These are phyloP conservation scores for Sitophilus oryzae DNA, from an alignment of 1,140 invertebrate genomes.

Conservation along the genomic window DNA sequence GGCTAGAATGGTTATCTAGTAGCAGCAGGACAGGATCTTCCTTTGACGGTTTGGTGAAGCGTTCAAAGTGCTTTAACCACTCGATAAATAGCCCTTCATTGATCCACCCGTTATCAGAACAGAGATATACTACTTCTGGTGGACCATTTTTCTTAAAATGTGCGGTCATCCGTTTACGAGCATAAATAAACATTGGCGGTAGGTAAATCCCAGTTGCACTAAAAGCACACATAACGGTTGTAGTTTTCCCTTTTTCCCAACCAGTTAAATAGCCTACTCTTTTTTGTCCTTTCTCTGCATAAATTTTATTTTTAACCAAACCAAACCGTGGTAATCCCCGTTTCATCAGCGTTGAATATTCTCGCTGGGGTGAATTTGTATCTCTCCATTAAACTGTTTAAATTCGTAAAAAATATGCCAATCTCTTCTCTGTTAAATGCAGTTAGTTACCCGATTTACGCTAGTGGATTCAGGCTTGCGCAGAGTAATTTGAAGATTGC, in stretches of 20 bases:
- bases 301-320: conserved; percentile 1
- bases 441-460: not conserved
- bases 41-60: conserved; percentile 26
- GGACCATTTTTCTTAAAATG: conserved; percentile 29
- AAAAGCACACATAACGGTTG: conserved; percentile 33
- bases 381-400: conserved; percentile 2
- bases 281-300: conserved; percentile 1
- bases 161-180: conserved; percentile 21
- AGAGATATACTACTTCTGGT: conserved; percentile 24
- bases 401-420: conserved; percentile 11
- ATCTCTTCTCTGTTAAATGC: conserved; percentile 9
- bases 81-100: conserved; percentile 38
- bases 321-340: not conserved
- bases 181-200: too few relatives aligned
- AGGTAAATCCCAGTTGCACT: conserved; percentile 33
- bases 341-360: conserved; percentile 10
- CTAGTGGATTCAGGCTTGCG: conserved; percentile 5
- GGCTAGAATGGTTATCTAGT: conserved; percentile 36
- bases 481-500: conserved; percentile 8
- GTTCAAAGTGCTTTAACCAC: conserved; percentile 37
- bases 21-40: too few relatives aligned
- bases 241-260: conserved; percentile 8
- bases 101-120: conserved; percentile 34
- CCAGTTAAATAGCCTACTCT: conserved; percentile 35
- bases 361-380: conserved; percentile 2